Base-by-base conservation (phyloP, 2,113 vertebrate genomes). In the Delphinus delphis region DNA sequence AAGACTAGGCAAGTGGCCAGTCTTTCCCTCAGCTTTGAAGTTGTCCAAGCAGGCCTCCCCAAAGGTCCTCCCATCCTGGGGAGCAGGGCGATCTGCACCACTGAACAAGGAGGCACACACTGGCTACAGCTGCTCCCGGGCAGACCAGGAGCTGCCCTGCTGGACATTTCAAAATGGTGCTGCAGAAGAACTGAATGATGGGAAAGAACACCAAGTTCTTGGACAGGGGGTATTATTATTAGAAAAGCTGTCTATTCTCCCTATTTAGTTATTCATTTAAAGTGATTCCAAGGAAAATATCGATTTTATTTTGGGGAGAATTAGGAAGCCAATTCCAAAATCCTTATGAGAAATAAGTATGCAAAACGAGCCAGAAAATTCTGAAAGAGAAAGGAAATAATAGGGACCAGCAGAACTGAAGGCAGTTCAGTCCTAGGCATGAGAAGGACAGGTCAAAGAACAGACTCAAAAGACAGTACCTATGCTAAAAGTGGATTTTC, bases 231-330 rank as follows among this genome's bases (percentile, higher is more conserved):
- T 17, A 20, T 41, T 67, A 36, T 23, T 65, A 67, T 47, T 84
- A 26, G 1, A 12, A 62, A 91, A 44, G 15, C 18, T 28, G 3
- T 67, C 36, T 77, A 8, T n/a, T 88, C 62, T 88, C 41, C 6
- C 17, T 77, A 62, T 38, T 88, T 70, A 82, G 38, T 26, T 86
- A 81, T 65, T 77, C 26, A 70, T 31, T 79, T 73, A 85, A 50
- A 47, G 58, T 41, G 3, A 73, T 60, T 89, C n/a, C 63, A 83
- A 76, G 55, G 44, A 70, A 92, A 93, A 80, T 23, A 25, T 44
- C 8, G 21, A 21, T 47, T 88, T 38, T 31, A 58, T 63, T 65
- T 41, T 55, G 1, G 58, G 13, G n/a, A 23, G 36, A 82, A 60
- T 81, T 36, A 73, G 31, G 38, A 74, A 58, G 20, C 26, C 5